Evolutionary conservation across 2,797 vertebrate genomes (phyloP).

Genomic region (Pempheris klunzingeri): DNA sequence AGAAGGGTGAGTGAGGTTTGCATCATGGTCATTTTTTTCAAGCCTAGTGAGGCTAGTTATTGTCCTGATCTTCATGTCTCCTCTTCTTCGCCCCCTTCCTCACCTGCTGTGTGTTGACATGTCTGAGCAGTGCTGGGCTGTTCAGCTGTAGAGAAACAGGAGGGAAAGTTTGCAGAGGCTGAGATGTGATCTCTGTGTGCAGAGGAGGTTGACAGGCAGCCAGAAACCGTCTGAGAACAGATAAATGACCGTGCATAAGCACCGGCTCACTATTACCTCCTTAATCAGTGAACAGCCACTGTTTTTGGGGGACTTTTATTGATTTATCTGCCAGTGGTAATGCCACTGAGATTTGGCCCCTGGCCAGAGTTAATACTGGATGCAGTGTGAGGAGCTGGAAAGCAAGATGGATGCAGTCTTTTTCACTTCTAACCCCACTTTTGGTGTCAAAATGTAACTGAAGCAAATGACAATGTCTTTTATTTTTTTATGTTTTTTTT

Average conservation of each 20-base stretch:
- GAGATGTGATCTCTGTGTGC: conserved; percentile 10
- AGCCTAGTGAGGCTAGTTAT: not conserved
- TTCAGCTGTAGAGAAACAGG: not conserved
- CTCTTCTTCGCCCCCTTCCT: not conserved
- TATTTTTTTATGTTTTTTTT: too few relatives aligned
- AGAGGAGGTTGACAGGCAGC: conserved; percentile 13
- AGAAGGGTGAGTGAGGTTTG: conserved; percentile 86
- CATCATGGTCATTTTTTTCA: not conserved
- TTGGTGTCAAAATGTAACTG: not conserved
- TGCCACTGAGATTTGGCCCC: not conserved
- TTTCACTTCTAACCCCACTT: not conserved
- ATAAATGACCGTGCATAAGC: not conserved
- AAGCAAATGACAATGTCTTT: not conserved
- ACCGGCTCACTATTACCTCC: not conserved
- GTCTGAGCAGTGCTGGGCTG: not conserved
- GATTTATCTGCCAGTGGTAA: conserved; percentile 21
- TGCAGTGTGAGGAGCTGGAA: conserved; percentile 10
- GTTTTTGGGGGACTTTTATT: conserved; percentile 1
- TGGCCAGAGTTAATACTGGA: conserved; percentile 1
- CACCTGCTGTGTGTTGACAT: conserved; percentile 18
- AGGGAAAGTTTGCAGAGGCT: conserved; percentile 50
- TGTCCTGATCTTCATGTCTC: not conserved
- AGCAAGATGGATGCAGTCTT: not conserved
- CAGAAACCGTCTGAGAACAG: conserved; percentile 1
- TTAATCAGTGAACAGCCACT: conserved; percentile 15